Percentiles rank a stretch among this genome's conserved stretches.
Conservation (phyloP, 2,888 invertebrate species). For the Thymelicus lineola region DNA sequence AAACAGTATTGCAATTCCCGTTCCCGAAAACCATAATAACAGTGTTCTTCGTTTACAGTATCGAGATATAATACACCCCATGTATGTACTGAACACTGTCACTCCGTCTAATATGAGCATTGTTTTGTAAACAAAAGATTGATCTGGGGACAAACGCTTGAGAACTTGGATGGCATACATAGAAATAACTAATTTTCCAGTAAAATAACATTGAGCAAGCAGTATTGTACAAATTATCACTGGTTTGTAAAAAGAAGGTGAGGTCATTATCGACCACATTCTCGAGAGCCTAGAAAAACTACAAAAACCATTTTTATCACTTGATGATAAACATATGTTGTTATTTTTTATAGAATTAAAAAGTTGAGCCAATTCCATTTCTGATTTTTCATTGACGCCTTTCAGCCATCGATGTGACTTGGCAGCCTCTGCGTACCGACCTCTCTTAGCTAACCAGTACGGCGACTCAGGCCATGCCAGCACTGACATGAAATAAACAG, state of each 20-base stretch:
- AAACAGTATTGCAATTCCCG: slow-evolving; percentile 42
- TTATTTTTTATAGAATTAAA: not conserved
- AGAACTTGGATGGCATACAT: slow-evolving; percentile 45
- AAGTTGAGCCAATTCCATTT: slow-evolving; percentile 36
- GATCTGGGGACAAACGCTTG: slow-evolving; percentile 41
- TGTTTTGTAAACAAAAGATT: slow-evolving; percentile 41
- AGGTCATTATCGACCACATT: not conserved
- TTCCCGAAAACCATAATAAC: slow-evolving; percentile 46
- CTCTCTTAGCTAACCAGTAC: slow-evolving; percentile 43
- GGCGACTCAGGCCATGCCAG: slow-evolving; percentile 43
- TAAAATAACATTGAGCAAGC: slow-evolving; percentile 39
- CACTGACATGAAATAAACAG: slow-evolving; percentile 37
- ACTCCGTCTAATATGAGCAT: slow-evolving; percentile 47
- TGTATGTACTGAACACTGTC: slow-evolving; percentile 54
- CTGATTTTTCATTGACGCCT: slow-evolving; percentile 37
- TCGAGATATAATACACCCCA: slow-evolving; percentile 55
- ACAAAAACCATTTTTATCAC: not conserved
- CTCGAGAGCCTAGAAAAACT: not conserved
- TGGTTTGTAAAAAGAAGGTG: slow-evolving; percentile 38
- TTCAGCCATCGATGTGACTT: slow-evolving; percentile 43
- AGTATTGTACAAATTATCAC: slow-evolving; percentile 37
- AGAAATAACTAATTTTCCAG: slow-evolving; percentile 42
- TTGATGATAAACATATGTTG: not conserved
- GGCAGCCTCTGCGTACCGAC: slow-evolving; percentile 40
- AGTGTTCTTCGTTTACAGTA: slow-evolving; percentile 49